Evolutionary conservation across 30 jellyfish, hydroid and myxozoan species (phyloP).

Genomic region (Pelagia noctiluca): DNA sequence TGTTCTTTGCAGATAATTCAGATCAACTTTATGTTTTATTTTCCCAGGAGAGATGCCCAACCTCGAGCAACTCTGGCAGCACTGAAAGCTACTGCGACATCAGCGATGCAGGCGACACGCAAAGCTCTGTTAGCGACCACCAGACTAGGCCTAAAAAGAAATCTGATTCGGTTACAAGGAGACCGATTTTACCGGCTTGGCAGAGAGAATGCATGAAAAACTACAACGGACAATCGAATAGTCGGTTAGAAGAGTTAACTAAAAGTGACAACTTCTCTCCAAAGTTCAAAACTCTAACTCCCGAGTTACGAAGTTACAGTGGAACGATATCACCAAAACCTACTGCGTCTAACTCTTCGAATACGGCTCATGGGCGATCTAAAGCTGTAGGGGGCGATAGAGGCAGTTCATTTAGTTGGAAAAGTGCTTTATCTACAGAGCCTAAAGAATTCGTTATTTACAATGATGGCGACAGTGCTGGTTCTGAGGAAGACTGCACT

Average conservation of each 20-base stretch:
- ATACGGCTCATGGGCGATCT: neutral
- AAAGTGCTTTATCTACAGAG: neutral
- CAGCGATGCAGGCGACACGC: conserved; percentile 53
- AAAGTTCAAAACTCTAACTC: neutral
- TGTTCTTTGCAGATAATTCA: too few species aligned
- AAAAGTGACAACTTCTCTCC: conserved; percentile 43
- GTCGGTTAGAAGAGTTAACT: conserved; percentile 23
- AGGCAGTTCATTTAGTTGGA: conserved; percentile 4
- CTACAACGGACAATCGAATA: conserved; percentile 8
- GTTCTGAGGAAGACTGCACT: neutral
- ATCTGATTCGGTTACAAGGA: conserved; percentile 19
- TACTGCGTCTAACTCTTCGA: neutral
- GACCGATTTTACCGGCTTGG: conserved; percentile 69
- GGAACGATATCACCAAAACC: neutral
- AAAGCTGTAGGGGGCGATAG: neutral
- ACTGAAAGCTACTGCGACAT: conserved; percentile 68
- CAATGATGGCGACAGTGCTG: neutral
- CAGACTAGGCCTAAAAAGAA: conserved; percentile 35
- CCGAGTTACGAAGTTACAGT: neutral
- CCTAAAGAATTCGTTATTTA: neutral
- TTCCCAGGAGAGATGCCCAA: conserved; percentile 54
- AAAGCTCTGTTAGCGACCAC: conserved; percentile 38
- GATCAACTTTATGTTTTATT: neutral
- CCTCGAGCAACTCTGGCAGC: conserved; percentile 55
- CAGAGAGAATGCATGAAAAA: conserved; percentile 65